Base-by-base conservation (phyloP, 2,888 invertebrate species). In the Brachynemurus nebulosus region DNA sequence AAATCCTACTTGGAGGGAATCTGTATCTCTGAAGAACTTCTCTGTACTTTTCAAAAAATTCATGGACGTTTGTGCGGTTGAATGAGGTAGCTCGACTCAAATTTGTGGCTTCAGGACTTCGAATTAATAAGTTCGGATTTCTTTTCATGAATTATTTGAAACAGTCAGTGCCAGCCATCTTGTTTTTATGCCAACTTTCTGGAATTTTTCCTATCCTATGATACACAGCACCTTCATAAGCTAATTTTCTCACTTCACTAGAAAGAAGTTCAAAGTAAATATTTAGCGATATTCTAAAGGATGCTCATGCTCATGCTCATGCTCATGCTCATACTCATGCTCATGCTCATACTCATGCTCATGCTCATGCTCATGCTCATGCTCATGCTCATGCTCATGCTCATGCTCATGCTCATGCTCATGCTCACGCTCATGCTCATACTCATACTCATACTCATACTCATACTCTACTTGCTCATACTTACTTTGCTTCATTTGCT, bases 81-180 rank as follows among this genome's bases (percentile, higher is more conserved):
- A 38, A 38, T n/a, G 20, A 38, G 4, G 38, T 20, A 12, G 38
- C 38, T 19, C 19, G 11, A n/a, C 38, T 21, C 12, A 21, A n/a
- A 38, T 11, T 17, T 38, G 38, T 38, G 11, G 38, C 38, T 38
- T 38, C 38, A 9, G 38, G 38, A 12, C 11, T 38, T 38, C 38
- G 19, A 7, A 38, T 9, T 5, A 25, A 40, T 12, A 40, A 16
- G 8, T 23, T 7, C 8, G 23, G 23, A 23, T 40, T 40, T 40
- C 25, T 21, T 21, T n/a, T 12, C 16, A 23, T 11, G 14, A 40
- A 40, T 12, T 11, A 6, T 14, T 16, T 25, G 9, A 40, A 14
- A n/a, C 25, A 40, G 19, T 40, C 40, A n/a, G 14, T 9, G 7
- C 40, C 40, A 23, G 40, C 25, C 23, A 21, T 23, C 8, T 23